Evolutionary conservation across 92 coral and sea anemone species (phyloP).

Genomic region (Parazoanthus atlanticus): DNA sequence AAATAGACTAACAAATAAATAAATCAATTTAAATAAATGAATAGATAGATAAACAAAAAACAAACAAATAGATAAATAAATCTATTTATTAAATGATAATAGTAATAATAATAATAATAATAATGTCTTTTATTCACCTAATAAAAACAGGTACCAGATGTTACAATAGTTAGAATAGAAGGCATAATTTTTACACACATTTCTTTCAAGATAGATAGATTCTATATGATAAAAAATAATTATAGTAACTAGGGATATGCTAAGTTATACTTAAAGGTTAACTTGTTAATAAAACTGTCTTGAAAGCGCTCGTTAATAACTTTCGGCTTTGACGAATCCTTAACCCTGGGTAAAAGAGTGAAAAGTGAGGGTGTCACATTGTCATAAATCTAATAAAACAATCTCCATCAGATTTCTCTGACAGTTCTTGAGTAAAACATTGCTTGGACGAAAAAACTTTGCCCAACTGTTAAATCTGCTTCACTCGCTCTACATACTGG

Average conservation of each 20-base stretch:
- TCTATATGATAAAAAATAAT: too few relatives aligned
- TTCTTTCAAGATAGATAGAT: neutral
- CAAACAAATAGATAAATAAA: too few relatives aligned
- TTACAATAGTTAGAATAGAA: neutral
- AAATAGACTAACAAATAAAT: too few relatives aligned
- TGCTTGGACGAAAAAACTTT: neutral
- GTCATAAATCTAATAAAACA: neutral
- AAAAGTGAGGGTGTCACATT: neutral
- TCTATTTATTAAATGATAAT: too few relatives aligned
- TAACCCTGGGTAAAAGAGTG: constrained; percentile 1
- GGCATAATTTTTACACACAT: neutral
- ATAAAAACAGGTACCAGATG: neutral
- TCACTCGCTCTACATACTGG: neutral
- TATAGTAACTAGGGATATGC: too few relatives aligned
- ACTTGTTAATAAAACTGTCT: too few relatives aligned
- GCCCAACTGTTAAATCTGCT: neutral
- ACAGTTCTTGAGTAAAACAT: neutral
- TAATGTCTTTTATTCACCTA: too few relatives aligned
- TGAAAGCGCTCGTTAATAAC: neutral
- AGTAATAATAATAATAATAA: too few relatives aligned
- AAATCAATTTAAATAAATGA: too few relatives aligned
- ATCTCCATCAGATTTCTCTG: neutral
- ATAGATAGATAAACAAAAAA: too few relatives aligned
- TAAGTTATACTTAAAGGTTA: too few relatives aligned
- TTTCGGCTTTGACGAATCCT: neutral